Percentiles rank a stretch among this genome's conserved stretches.
These are phyloP conservation scores for Salmo trutta DNA, from an alignment of 2,797 vertebrate species.

Conservation along the genomic window DNA sequence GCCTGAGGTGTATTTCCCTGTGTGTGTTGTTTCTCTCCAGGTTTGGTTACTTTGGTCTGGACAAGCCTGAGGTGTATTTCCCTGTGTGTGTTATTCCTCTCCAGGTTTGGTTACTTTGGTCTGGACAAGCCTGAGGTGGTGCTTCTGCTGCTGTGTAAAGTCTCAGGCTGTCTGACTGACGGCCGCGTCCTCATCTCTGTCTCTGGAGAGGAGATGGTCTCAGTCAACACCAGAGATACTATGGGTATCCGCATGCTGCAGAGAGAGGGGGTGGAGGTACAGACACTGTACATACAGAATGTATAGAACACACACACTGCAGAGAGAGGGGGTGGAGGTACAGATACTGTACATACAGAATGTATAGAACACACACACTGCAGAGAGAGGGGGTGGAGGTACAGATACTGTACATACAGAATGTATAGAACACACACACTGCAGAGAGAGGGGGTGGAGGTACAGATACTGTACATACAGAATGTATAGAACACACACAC, in stretches of 20 bases:
- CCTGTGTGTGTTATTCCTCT: constrained; percentile 31
- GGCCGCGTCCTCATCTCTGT: constrained; percentile 79
- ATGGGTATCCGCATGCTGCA: constrained; percentile 10
- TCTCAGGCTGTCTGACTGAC: constrained; percentile 86
- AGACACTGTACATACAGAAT: constrained; percentile 54
- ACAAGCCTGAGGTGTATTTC: constrained; percentile 36
- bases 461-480: constrained; percentile 62
- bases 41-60: constrained; percentile 90
- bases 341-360: constrained; percentile 61
- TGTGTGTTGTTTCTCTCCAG: constrained; percentile 64
- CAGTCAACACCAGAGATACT: constrained; percentile 79
- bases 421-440: too few relatives aligned
- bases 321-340: too few relatives aligned
- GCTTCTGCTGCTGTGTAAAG: constrained; percentile 83
- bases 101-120: constrained; percentile 92
- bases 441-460: too few relatives aligned
- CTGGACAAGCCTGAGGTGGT: constrained; percentile 78
- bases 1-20: neutral
- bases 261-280: neutral
- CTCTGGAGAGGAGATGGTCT: constrained; percentile 81
- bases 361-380: too few relatives aligned
- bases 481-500: neutral
- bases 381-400: too few relatives aligned
- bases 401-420: constrained; percentile 62
- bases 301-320: too few relatives aligned